phyloP scores from a whole-genome alignment of 1,140 invertebrate genomes.

The Halesus radiatus region DNA sequence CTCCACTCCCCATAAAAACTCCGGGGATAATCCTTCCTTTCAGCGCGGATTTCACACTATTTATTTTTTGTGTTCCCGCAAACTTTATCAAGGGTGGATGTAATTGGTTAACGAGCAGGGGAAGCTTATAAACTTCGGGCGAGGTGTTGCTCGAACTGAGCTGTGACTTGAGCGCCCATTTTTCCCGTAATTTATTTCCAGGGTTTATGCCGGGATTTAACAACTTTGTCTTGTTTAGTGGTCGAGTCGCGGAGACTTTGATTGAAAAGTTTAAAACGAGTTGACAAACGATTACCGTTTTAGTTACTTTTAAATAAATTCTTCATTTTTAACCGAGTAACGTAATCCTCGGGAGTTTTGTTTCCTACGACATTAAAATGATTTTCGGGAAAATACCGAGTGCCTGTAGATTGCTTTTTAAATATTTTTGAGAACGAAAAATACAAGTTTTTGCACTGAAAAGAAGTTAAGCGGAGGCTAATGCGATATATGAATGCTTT shows the following conservation, averaged over 20 bases:
- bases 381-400: too few species aligned
- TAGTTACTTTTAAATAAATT: background rate
- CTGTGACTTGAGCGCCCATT: slow-evolving; percentile 45
- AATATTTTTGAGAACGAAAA: too few species aligned
- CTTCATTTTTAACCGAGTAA: too few species aligned
- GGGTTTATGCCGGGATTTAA: slow-evolving; percentile 32
- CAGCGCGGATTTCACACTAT: slow-evolving; percentile 47
- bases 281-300: slow-evolving; percentile 9
- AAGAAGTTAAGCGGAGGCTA: too few species aligned
- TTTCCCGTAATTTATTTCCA: slow-evolving; percentile 46
- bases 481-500: too few species aligned
- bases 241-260: slow-evolving; percentile 10
- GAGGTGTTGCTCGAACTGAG: slow-evolving; percentile 12
- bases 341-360: too few species aligned
- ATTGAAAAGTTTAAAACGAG: slow-evolving; percentile 32
- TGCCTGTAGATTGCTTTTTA: too few species aligned
- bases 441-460: too few species aligned
- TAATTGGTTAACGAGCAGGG: slow-evolving; percentile 55
- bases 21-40: slow-evolving; percentile 51
- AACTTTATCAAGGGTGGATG: slow-evolving; percentile 49
- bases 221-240: slow-evolving; percentile 33
- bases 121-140: slow-evolving; percentile 53
- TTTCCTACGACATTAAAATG: too few species aligned
- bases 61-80: slow-evolving; percentile 49
- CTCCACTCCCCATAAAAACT: slow-evolving; percentile 27